Percentiles rank a stretch among this genome's conserved stretches.
phyloP scores from a whole-genome alignment of 2,113 vertebrate species.

The Lagenorhynchus albirostris region DNA sequence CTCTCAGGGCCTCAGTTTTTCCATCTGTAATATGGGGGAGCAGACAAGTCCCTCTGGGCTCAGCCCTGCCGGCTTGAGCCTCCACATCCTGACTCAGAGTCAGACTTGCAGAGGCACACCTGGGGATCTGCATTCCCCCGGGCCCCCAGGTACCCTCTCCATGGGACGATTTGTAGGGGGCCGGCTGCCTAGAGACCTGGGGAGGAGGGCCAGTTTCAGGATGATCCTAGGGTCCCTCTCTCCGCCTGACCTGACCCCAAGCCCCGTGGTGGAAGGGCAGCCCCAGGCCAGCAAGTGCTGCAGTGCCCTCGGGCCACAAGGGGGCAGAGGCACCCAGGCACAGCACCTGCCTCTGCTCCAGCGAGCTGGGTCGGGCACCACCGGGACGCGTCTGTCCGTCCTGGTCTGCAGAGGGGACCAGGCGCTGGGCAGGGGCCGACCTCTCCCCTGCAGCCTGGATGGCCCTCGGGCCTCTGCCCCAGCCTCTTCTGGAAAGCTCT shows the following conservation, averaged over 20 bases:
- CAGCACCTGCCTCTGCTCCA: not conserved
- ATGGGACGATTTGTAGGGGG: accelerated
- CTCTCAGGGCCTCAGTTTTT: not conserved
- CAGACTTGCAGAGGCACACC: accelerated
- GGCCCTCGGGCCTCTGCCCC: not conserved
- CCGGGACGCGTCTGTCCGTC: accelerated
- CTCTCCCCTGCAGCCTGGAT: not conserved
- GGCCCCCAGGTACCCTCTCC: not conserved
- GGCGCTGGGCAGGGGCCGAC: accelerated
- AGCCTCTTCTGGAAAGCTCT: not conserved
- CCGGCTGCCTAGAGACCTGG: accelerated
- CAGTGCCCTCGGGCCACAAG: slow-evolving; percentile 43
- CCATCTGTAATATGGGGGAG: not conserved
- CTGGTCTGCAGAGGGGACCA: not conserved
- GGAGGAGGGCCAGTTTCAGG: not conserved
- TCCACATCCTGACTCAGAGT: not conserved
- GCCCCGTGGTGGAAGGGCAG: not conserved
- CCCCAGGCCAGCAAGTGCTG: not conserved
- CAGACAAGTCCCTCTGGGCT: not conserved
- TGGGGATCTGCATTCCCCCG: accelerated
- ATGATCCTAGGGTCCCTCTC: not conserved
- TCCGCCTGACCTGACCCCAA: not conserved
- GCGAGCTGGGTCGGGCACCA: accelerated
- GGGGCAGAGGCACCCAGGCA: slow-evolving; percentile 59
- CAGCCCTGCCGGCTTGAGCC: not conserved